Base-by-base conservation (phyloP, 2,797 vertebrate species). In the Tympanoctomys barrerae region DNA sequence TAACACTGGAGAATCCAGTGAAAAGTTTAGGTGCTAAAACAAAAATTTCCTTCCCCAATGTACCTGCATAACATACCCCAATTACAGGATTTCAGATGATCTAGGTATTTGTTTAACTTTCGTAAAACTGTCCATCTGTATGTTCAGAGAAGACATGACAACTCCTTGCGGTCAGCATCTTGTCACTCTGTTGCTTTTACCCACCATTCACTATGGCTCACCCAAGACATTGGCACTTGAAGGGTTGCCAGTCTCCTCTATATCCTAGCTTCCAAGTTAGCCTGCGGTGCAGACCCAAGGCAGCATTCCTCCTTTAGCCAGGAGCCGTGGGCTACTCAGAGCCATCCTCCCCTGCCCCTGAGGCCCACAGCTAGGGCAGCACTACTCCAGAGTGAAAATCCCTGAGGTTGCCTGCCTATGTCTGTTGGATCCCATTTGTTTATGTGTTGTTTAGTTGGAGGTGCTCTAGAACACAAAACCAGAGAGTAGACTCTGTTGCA, bases 181-280 rank as follows among this genome's bases (percentile, higher is more conserved):
- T 59, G 4, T 59, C 42, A 36, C 7, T 9, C 31, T 5, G 52
- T 80, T 71, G 14, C 39, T 46, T n/a, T 95, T 28, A 9, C 33
- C 39, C 59, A 21, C 62, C 59, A 19, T 12, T 87, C 80, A 71
- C 39, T 71, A 36, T 42, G 89, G n/a, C 19, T 54, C 57, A 22
- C 59, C n/a, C 11, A 22, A 26, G 66, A 84, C 68, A 66, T 66
- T 14, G 18, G 18, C 54, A 70, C 61, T 85, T 59, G 49, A 93
- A 57, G 24, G 61, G 64, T 91, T 61, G 39, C 71, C 57, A 70
- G 49, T 71, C 52, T 91, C 57, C 78, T 95, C 78, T 61, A 31
- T n/a, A 61, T 5, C 42, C 70, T n/a, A 82, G 12, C 71, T 87
- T 16, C 54, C 39, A 46, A 26, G 57, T 75, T 68, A 36, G 6